These are phyloP conservation scores for Zelostemma sp. DNA, from an alignment of 1,140 invertebrate species.

Conservation along the genomic window DNA sequence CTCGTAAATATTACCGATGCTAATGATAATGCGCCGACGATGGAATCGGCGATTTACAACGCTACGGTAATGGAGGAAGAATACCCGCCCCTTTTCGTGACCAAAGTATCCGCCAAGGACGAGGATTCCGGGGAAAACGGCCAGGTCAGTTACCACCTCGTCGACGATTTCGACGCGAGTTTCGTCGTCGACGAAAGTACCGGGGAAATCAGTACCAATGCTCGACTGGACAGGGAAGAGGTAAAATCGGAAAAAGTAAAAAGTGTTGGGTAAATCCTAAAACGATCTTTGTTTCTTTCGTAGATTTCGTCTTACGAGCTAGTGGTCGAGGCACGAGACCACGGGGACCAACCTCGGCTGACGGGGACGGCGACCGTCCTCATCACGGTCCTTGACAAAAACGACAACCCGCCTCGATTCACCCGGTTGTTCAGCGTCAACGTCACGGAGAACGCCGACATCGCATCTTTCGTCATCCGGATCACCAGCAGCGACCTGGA, in stretches of 20 bases:
- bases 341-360: constrained; percentile 82
- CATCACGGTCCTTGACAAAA: constrained; percentile 89
- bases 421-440: constrained; percentile 93
- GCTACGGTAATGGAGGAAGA: constrained; percentile 89
- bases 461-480: constrained; percentile 92
- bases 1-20: constrained; percentile 89
- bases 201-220: constrained; percentile 89
- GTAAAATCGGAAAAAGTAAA: constrained; percentile 25
- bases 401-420: constrained; percentile 95
- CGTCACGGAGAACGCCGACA: constrained; percentile 94
- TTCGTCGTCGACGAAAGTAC: constrained; percentile 86
- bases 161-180: constrained; percentile 80
- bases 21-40: constrained; percentile 91
- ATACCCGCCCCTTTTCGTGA: constrained; percentile 81
- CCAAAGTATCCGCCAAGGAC: constrained; percentile 86
- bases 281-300: no score
- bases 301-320: constrained; percentile 84
- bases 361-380: constrained; percentile 88
- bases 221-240: constrained; percentile 88
- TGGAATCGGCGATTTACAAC: constrained; percentile 85
- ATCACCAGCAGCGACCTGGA: constrained; percentile 94
- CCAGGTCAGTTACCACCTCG: constrained; percentile 82
- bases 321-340: constrained; percentile 88
- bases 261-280: no score
- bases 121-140: constrained; percentile 90